Evolutionary conservation across 2,888 invertebrate species (phyloP).

Genomic region (Sphaerophoria rueppellii): DNA sequence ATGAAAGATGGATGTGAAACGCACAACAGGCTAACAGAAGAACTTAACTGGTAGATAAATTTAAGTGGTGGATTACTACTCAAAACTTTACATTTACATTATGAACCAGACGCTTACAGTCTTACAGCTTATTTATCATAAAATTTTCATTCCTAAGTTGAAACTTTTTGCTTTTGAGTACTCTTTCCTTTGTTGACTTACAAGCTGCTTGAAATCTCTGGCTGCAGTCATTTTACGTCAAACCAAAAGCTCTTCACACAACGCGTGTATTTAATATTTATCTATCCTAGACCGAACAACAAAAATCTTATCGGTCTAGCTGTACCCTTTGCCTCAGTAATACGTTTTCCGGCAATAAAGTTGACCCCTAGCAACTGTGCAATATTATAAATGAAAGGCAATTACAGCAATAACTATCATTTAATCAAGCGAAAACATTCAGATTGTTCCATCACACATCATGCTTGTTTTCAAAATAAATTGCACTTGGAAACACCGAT

Average conservation of each 20-base stretch:
- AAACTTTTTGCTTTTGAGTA: not conserved
- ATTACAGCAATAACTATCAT: conserved; percentile 44
- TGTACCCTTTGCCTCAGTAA: conserved; percentile 22
- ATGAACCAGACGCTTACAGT: no score
- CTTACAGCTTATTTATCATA: no score
- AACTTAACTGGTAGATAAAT: no score
- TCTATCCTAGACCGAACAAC: not conserved
- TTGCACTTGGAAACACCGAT: conserved; percentile 27
- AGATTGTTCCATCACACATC: not conserved
- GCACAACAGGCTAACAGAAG: no score
- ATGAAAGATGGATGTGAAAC: no score
- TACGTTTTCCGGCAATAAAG: conserved; percentile 18
- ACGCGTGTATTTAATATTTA: not conserved
- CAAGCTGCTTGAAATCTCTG: not conserved
- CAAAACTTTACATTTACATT: no score
- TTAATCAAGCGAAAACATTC: conserved; percentile 5
- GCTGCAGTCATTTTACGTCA: not conserved
- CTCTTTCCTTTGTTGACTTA: not conserved
- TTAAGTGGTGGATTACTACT: no score
- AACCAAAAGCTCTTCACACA: not conserved
- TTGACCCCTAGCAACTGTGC: conserved; percentile 42
- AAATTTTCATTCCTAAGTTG: not conserved
- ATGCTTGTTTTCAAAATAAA: not conserved
- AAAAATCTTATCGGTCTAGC: conserved; percentile 18
- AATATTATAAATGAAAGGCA: conserved; percentile 38